Evolutionary conservation across 2,888 invertebrate genomes (phyloP), one percentile per base, ranked within the genome.

Genomic region (Cephus pulcher): DNA sequence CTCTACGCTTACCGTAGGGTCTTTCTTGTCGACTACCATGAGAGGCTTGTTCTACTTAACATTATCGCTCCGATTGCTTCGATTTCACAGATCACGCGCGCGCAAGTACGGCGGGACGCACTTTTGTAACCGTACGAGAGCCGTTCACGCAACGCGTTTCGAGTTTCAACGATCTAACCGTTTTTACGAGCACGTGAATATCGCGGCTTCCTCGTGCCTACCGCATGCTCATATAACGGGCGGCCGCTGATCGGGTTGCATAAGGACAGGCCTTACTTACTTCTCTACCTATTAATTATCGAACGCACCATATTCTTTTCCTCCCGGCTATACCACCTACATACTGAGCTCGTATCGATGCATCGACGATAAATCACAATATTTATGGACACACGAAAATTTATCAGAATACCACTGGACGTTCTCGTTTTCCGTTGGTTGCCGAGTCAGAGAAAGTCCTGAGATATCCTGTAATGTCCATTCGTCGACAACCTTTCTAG

Each of bases 151-250:
- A 34, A 71, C 71, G 75, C 75, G 87, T 86, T 83, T 89, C 86
- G 86, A 85, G 83, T 89, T 89, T 86, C 89, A 87, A 86, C 85
- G 82, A 87, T 82, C 81, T 77, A 78, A 76, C 77, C 73, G 74
- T 84, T 86, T 86, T 88, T 86, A 81, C 84, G 80, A 79, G 83
- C 79, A 80, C 80, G 56, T 23, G 56, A 56, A 56, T 56, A 56
- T 56, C 78, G 83, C 82, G 84, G 84, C 88, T 88, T 86, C 82
- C 85, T 84, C 80, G 83, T 78, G 77, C 84, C 82, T 86, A 84
- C 82, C 81, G 82, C 82, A 84, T 85, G 84, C 84, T 87, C 83
- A 82, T 81, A 79, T 88, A 89, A 88, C 88, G 88, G 87, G 78
- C 80, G 80, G 75, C 77, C 82, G 83, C 80, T 76, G 75, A 78